Evolutionary conservation across 2,888 invertebrate species (phyloP), one percentile per base, ranked within the genome.

Genomic region (Trissonchulus latispiculum): DNA sequence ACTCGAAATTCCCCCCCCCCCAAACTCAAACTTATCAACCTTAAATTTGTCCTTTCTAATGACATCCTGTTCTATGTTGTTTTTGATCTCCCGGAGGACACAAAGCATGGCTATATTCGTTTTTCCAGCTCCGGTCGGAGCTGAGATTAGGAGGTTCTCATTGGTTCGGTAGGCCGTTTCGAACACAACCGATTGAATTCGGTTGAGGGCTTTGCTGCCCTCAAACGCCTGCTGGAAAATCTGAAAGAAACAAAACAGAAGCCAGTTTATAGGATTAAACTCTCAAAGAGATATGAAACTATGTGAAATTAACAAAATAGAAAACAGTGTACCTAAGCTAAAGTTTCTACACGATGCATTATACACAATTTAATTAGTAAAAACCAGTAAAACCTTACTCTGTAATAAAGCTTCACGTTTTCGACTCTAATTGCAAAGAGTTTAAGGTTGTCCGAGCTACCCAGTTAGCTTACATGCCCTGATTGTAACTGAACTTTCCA

Each of bases 81-180:
- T 89, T 77, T 91, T 90, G 67, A 99, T 89, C 77, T 93, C 92
- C 83, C 95, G 92, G 0, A 95, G 88, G 32, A 99, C 90, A 0
- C 94, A 88, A 67, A 99, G 85, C 86, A 99, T 88, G 0, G 99
- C 99, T 73, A 99, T 93, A 83, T 99, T 99, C 0, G 99, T 99
- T 86, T 99, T 99, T 36, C 99, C 99, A 0, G 97, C 96, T 1
- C 99, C 99, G 0, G 99, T 99, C 0, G 99, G 99, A 0, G 99
- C 99, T 84, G 97, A 97, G 73, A 99, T 93, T 71, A 99, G 85
- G 79, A 99, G 87, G 84, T 99, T 99, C 83, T 99, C 95, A 82
- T 96, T 95, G 1, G 92, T 93, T 79, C 91, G 90, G 85, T 97
- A 99, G 0, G 99, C 99, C 0, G 93, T 90, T 75, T 93, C 90